Evolutionary conservation across 2,888 invertebrate species (phyloP), one percentile per base, ranked within the genome.

Genomic region (Luperina nickerlii): DNA sequence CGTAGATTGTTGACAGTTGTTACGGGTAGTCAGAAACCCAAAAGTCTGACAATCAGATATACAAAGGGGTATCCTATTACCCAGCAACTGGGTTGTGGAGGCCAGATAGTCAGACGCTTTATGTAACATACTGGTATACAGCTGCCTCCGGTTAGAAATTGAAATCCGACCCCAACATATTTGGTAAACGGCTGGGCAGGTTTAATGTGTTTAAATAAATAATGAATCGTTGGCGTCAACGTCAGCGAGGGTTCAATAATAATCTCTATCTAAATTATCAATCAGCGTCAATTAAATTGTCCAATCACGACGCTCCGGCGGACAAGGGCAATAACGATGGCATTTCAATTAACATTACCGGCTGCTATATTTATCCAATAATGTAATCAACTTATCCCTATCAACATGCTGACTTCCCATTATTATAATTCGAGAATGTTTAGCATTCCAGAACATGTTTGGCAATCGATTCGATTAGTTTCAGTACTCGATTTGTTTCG

Each of bases 251-350:
- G 90, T 87, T 88, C 87, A 84, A 86, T 90, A 90, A 91, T 92
- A 91, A 89, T 90, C 92, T 91, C 91, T 93, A 93, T 94, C 94
- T 94, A 93, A 94, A 94, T 94, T 94, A 94, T 94, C 93, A 94
- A 94, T 94, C 93, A 91, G 88, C 87, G 91, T 92, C 92, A 92
- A 92, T 94, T 94, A 93, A 94, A 94, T 93, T 93, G 92, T 92
- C 91, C 93, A 93, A 93, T 94, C 92, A 91, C 90, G 90, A 83
- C 83, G 88, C 87, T 86, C 48, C 81, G 87, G 82, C 90, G 91
- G 90, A 92, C 90, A 90, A 89, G 89, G 92, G 90, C 92, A 90
- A 90, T 90, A 93, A 90, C 89, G 92, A 90, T 88, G 91, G 93
- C 93, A 92, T 94, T 94, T 94, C 93, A 94, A 94, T 95, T 94